Evolutionary conservation across 2,888 invertebrate genomes (phyloP), one percentile per base, ranked within the genome.

Genomic region (Drosophila barbarae): DNA sequence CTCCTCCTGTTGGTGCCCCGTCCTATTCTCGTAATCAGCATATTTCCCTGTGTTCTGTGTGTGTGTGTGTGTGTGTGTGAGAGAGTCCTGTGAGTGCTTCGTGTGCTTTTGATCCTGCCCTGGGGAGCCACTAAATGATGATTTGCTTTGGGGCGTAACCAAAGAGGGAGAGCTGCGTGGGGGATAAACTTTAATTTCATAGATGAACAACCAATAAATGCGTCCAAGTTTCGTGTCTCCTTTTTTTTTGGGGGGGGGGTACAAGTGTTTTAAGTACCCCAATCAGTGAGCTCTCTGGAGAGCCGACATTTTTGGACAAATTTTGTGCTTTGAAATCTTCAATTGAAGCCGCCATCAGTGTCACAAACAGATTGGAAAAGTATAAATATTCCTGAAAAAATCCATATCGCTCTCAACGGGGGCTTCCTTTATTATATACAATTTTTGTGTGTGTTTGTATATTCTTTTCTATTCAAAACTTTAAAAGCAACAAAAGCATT

Each of bases 81-180:
- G 18, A 6, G 42, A 46, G 46, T 15, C 49, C 28, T 42, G 41
- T 58, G 10, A 47, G 46, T 47, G 47, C 28, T 21, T 49, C 49
- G 49, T 61, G 30, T 63, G 47, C 64, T 38, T 69, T 52, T 51
- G 69, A 68, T 68, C 60, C 54, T 50, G 53, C 68, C 68, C 68
- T 38, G 21, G 68, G 68, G 68, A 68, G 53, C 56, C 57, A 64
- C 69, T 69, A 69, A 69, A 64, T 69, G 69, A 69, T 69, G 69
- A 68, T 68, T 68, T 68, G 65, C 65, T 44, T 60, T 39, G 63
- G 63, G 63, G 63, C 61, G 42, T 50, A 59, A 32, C 50, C 50
- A 15, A 26, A 3, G 12, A 10, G 7, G 9, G 46, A 13, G 47
- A 26, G 28, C 5, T 26, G 52, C 46, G 26, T 21, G 53, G 46